Evolutionary conservation across 1,140 invertebrate genomes (phyloP).

Genomic region (Hydropsyche tenuis): DNA sequence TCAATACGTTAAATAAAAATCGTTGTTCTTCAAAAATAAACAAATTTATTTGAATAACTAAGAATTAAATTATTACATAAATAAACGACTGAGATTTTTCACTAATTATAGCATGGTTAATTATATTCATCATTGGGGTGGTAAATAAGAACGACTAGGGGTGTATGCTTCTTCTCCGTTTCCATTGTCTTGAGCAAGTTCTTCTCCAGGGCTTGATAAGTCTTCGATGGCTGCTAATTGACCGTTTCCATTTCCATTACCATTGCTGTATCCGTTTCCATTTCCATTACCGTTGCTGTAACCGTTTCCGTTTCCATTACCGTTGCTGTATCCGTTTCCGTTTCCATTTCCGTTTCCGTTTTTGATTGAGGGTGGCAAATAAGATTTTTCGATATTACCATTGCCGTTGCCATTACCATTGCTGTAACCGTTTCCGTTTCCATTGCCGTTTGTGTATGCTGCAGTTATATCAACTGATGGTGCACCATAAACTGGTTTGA

Average conservation of each 20-base stretch:
- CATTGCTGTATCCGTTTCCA: slow-evolving; percentile 24
- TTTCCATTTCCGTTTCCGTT: background rate
- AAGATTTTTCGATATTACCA: background rate
- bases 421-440: background rate
- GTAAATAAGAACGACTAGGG: slow-evolving; percentile 33
- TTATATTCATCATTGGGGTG: background rate
- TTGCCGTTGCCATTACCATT: slow-evolving; percentile 24
- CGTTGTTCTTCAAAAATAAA: background rate
- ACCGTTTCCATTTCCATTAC: slow-evolving; percentile 18
- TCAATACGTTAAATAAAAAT: no score
- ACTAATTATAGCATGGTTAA: no score
- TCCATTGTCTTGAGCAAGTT: background rate
- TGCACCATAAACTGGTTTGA: slow-evolving; percentile 21
- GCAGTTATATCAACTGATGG: background rate
- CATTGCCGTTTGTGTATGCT: background rate
- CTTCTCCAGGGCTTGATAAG: background rate
- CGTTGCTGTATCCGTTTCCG: slow-evolving; percentile 43
- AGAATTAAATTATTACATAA: background rate
- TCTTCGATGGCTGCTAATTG: background rate
- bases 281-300: slow-evolving; percentile 25
- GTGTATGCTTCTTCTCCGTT: background rate
- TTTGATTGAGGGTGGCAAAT: background rate
- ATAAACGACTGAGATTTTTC: background rate
- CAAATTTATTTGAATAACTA: background rate
- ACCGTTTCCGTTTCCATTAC: slow-evolving; percentile 26